A percentile compares a stretch with the other conserved stretches of the same genome.
Conservation (phyloP, 2,888 invertebrate species). For the Malthinus seriepunctatus region DNA sequence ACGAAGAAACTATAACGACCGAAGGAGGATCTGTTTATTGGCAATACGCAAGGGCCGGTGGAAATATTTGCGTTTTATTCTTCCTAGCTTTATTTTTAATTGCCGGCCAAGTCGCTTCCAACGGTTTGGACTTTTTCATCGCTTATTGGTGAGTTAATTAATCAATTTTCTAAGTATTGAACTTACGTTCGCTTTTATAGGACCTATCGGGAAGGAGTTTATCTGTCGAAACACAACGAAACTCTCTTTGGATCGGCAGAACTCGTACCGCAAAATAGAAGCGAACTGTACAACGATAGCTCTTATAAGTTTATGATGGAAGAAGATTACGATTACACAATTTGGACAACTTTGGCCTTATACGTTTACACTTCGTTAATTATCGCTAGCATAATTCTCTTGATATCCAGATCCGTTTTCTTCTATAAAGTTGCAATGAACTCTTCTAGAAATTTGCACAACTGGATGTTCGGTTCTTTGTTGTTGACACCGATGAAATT, state of each 20-base stretch:
- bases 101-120: conserved; percentile 29
- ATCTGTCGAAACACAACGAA: conserved; percentile 1
- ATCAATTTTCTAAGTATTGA: not conserved
- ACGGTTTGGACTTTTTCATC: conserved; percentile 33
- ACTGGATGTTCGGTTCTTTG: conserved; percentile 81
- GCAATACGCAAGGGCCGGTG: conserved; percentile 33
- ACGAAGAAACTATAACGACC: conserved; percentile 32
- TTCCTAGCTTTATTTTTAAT: conserved; percentile 19
- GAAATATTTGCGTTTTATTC: conserved; percentile 27
- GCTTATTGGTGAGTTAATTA: conserved; percentile 31
- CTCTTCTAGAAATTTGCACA: conserved; percentile 77
- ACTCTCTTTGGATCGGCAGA: not conserved
- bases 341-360: conserved; percentile 59
- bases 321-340: conserved; percentile 2
- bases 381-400: not conserved
- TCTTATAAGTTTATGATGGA: not conserved
- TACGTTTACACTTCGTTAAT: conserved; percentile 1
- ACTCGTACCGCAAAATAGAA: not conserved
- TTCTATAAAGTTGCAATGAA: conserved; percentile 68
- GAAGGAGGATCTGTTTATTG: conserved; percentile 21
- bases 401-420: not conserved
- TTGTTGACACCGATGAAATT: conserved; percentile 79
- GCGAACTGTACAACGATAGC: not conserved
- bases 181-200: not conserved
- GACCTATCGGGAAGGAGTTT: conserved; percentile 1